Base-by-base conservation (phyloP, 2,888 invertebrate species). In the Acronicta alni region DNA sequence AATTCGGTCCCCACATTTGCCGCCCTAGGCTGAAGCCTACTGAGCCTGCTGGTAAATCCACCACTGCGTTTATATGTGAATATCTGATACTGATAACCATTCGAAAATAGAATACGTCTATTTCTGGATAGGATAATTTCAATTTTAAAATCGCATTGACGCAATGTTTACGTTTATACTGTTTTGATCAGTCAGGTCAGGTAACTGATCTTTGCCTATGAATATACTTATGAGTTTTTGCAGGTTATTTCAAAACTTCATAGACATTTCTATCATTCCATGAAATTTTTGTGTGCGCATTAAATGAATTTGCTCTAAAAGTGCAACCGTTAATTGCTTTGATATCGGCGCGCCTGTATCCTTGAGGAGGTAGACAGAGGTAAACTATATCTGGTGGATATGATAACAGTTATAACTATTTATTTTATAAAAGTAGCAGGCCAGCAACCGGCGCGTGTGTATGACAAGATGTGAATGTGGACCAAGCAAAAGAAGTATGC, bases 1-100 rank as follows among this genome's bases (percentile, higher is more conserved):
- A n/a, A n/a, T n/a, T n/a, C n/a, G n/a, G n/a, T n/a, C n/a, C n/a
- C n/a, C n/a, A n/a, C n/a, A n/a, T n/a, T n/a, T n/a, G n/a, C n/a
- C n/a, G n/a, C n/a, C n/a, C n/a, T n/a, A n/a, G n/a, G n/a, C n/a
- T n/a, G n/a, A n/a, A n/a, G n/a, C n/a, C n/a, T n/a, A n/a, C n/a
- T n/a, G n/a, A n/a, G n/a, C n/a, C n/a, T n/a, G n/a, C n/a, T n/a
- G n/a, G n/a, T n/a, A n/a, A n/a, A n/a, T n/a, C n/a, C n/a, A n/a
- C n/a, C n/a, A n/a, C n/a, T n/a, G n/a, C n/a, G n/a, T n/a, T 73
- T 71, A 66, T 69, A 63, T 51, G 69, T 57, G 66, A 75, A 71
- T 70, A 67, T 71, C 54, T 63, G n/a, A n/a, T 39, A 64, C 35
- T 65, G 65, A 75, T 67, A 54, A 60, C 52, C 17, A 26, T 49